Base-by-base conservation (phyloP, 2,113 vertebrate species). In the Pterophyllum scalare region DNA sequence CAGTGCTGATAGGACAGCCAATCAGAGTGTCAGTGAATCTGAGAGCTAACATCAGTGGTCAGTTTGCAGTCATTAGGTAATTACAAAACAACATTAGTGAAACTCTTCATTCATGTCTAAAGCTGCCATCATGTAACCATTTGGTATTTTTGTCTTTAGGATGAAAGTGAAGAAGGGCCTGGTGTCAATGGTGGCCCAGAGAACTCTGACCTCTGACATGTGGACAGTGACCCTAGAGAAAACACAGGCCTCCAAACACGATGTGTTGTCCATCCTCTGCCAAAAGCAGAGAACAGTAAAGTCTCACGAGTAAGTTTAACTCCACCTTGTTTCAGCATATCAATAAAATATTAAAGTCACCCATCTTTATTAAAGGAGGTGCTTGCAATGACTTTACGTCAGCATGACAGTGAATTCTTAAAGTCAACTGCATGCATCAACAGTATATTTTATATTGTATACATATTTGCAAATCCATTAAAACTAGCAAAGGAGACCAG, bases 151-250 rank as follows among this genome's bases (percentile, higher is more conserved):
- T 70, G 59, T 75, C 14, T 79, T 40, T 67, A 96, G 95, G 84
- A 58, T 96, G 58, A 94, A 92, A 83, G 89, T 95, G 74, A 95
- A 92, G 86, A 96, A 92, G 77, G 92, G 94, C 7, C 85, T 95
- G 72, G 78, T 96, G 78, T 94, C 93, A 0, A 60, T 95, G 79
- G 75, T 93, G 64, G 90, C 87, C 9, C 89, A 93, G 40, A 90
- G 88, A 20, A 79, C 90, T 10, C 67, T 89, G 77, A 89, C 65
- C 70, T 91, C 93, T 46, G 91, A 94, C 62, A 77, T 85, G 19
- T 95, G 95, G 95, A 72, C 86, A 9, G 91, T 95, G 82, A 94
- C 86, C 46, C 59, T 95, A 86, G 94, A 95, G 79, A 93, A 57
- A 75, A 95, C 70, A 22, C 88, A 93, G 24, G 83, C 83, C 75